A percentile compares a stretch with the other conserved stretches of the same genome.
Conservation (phyloP, 2,113 vertebrate species). For the Mus musculus region GRCm39 chr8:97139501-97140000, state of each 20-base stretch:
- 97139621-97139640: not conserved
- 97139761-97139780: not conserved
- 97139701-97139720: not conserved
- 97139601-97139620: not conserved
- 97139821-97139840: not conserved
- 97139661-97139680: not conserved
- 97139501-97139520: not conserved
- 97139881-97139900: not conserved
- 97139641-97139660: not conserved
- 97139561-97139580: not conserved
- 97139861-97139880: not conserved
- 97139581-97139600: not conserved
- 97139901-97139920: not conserved
- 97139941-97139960: slow-evolving; percentile 38
- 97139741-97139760: not conserved
- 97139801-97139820: not conserved
- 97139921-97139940: not conserved
- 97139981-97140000: slow-evolving; percentile 1
- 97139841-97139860: not conserved
- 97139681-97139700: not conserved
- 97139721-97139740: not conserved
- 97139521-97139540: not conserved
- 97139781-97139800: not conserved
- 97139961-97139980: slow-evolving; percentile 31
- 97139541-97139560: not conserved